These are phyloP conservation scores for Dryobates pubescens DNA, from an alignment of 2,797 vertebrate species.

Conservation along the genomic window DNA sequence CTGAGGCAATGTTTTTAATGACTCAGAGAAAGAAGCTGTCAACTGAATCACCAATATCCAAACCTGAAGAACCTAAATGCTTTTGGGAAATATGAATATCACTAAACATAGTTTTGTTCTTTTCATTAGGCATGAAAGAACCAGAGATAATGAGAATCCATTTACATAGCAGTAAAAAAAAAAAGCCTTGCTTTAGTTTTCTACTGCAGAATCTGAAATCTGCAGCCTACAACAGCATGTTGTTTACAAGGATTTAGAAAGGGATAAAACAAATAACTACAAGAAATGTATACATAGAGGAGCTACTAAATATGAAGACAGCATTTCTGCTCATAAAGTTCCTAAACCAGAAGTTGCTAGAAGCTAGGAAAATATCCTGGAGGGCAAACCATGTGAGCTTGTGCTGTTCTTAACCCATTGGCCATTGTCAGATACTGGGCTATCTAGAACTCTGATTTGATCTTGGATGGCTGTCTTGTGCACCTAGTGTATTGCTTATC, in stretches of 20 bases:
- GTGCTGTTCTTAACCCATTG: background rate
- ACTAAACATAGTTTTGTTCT: background rate
- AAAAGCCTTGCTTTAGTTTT: background rate
- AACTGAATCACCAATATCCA: conserved; percentile 1
- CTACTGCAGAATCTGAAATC: background rate
- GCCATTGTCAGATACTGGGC: background rate
- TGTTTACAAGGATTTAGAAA: background rate
- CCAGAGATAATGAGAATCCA: background rate
- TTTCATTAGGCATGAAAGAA: background rate
- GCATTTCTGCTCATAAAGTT: background rate
- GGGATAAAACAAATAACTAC: background rate
- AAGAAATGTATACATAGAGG: background rate
- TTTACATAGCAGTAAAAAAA: background rate
- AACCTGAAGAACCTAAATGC: background rate
- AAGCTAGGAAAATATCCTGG: background rate
- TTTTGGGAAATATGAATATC: background rate
- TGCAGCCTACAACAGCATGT: background rate
- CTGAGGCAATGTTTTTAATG: background rate
- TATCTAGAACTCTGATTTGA: background rate
- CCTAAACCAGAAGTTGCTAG: background rate
- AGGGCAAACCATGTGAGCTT: background rate
- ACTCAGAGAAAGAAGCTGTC: background rate
- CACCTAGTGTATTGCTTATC: background rate
- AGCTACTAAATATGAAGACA: background rate
- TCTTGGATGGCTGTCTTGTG: background rate